Evolutionary conservation across 2,113 vertebrate genomes (phyloP).

Genomic region (Leucosticte australis): DNA sequence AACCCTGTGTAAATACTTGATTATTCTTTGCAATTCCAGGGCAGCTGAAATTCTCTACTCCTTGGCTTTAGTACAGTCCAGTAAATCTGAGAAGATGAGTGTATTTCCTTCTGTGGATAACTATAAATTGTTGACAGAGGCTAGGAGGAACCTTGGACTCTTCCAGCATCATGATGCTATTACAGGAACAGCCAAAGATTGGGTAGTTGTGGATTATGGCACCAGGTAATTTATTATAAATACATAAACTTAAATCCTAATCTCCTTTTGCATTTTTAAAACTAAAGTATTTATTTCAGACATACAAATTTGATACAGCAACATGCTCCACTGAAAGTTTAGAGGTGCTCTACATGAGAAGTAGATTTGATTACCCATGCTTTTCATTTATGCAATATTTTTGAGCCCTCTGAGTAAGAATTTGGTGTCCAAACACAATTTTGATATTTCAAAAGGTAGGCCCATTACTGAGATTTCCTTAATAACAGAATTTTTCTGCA

Average conservation of each 20-base stretch:
- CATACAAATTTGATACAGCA: not conserved
- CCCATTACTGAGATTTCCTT: accelerated
- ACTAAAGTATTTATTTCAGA: not conserved
- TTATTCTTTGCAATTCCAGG: slow-evolving; percentile 71
- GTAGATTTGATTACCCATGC: not conserved
- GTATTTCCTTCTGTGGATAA: slow-evolving; percentile 78
- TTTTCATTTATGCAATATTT: not conserved
- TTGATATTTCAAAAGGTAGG: not conserved
- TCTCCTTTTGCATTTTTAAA: not conserved
- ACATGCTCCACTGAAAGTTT: not conserved
- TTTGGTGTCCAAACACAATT: not conserved
- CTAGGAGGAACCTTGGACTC: slow-evolving; percentile 84
- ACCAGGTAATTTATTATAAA: slow-evolving; percentile 77
- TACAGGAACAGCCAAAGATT: slow-evolving; percentile 88
- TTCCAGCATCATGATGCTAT: slow-evolving; percentile 95
- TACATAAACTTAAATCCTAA: not conserved
- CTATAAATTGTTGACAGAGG: slow-evolving; percentile 78
- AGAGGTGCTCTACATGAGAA: not conserved
- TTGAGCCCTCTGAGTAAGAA: not conserved
- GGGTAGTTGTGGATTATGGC: slow-evolving; percentile 91
- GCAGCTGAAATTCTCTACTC: slow-evolving; percentile 89
- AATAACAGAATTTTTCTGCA: not conserved
- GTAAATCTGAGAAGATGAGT: slow-evolving; percentile 67
- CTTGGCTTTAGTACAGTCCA: slow-evolving; percentile 79
- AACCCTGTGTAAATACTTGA: not conserved